Base-by-base conservation (phyloP, 2,888 invertebrate species). In the Aphidoletes aphidimyza region DNA sequence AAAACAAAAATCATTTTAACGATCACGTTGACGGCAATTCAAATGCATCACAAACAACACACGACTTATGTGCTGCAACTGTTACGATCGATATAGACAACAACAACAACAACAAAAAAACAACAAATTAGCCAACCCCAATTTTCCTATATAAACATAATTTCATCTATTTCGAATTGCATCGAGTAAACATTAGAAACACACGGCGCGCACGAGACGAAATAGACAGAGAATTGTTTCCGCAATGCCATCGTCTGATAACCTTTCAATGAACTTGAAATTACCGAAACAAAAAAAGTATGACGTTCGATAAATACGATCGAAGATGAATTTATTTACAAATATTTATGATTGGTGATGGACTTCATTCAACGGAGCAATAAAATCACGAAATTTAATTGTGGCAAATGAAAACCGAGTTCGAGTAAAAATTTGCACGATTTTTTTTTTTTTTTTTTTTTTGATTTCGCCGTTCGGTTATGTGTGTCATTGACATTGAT, bases 251-350 rank as follows among this genome's bases (percentile, higher is more conserved):
- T 54, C 54, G 69, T 69, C 69, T 69, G 69, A 69, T 69, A 69
- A 69, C 69, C 69, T 69, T 69, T 69, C 69, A 69, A 69, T 69
- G 69, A 69, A 69, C 69, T 69, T 69, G 69, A 69, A 54, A 54
- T 54, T n/a, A 42, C 14, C 42, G 14, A 5, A 30, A 69, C 26
- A 69, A 69, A 69, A 14, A 69, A 30, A 69, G 69, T 30, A 30
- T 30, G 54, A 54, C 69, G 54, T 22, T 54, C 54, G 69, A n/a
- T 14, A 69, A 69, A 69, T 30, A 30, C n/a, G n/a, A n/a, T n/a
- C n/a, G n/a, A n/a, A n/a, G n/a, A n/a, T n/a, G n/a, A n/a, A n/a
- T n/a, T n/a, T n/a, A 22, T 47, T 11, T 17, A 19, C 47, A 22
- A 2, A 54, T 22, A 54, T 9, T 54, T 54, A 22, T n/a, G 6